Evolutionary conservation across 2,888 invertebrate genomes (phyloP).

Genomic region (Euproctis similis): DNA sequence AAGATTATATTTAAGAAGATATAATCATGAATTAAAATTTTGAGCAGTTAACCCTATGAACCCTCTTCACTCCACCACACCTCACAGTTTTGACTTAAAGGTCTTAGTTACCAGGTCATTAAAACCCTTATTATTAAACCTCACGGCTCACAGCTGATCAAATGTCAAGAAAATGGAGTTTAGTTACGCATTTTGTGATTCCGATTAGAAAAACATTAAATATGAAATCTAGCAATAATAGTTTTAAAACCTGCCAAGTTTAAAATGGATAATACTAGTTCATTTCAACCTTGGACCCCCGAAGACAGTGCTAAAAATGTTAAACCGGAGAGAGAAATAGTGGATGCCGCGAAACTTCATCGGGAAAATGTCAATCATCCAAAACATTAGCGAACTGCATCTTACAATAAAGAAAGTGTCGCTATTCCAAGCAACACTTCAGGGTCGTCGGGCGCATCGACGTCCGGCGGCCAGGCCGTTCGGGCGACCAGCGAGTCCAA

Average conservation of each 20-base stretch:
- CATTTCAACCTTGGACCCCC: constrained; percentile 71
- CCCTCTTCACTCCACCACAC: constrained; percentile 52
- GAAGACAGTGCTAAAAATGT: constrained; percentile 67
- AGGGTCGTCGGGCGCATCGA: constrained; percentile 53
- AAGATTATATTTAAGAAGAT: no score
- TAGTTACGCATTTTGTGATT: constrained; percentile 70
- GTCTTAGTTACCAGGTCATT: no score
- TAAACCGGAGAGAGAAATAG: constrained; percentile 66
- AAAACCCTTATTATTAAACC: no score
- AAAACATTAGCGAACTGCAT: constrained; percentile 76
- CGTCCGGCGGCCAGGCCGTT: constrained; percentile 39
- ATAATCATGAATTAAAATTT: no score
- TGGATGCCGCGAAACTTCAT: constrained; percentile 75
- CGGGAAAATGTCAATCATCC: constrained; percentile 76
- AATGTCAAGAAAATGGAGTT: constrained; percentile 76
- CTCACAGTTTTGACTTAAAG: no score
- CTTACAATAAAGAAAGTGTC: constrained; percentile 72
- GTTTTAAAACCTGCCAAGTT: constrained; percentile 46
- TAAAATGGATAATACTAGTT: constrained; percentile 70
- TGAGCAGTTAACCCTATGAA: constrained; percentile 6
- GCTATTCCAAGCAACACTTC: constrained; percentile 51
- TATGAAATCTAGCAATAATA: constrained; percentile 55
- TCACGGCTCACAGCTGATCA: constrained; percentile 77
- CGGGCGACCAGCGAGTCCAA: constrained; percentile 48
- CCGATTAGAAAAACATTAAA: constrained; percentile 52